These are phyloP conservation scores for Microtus richardsoni DNA, from an alignment of 2,113 vertebrate genomes.

Conservation along the genomic window DNA sequence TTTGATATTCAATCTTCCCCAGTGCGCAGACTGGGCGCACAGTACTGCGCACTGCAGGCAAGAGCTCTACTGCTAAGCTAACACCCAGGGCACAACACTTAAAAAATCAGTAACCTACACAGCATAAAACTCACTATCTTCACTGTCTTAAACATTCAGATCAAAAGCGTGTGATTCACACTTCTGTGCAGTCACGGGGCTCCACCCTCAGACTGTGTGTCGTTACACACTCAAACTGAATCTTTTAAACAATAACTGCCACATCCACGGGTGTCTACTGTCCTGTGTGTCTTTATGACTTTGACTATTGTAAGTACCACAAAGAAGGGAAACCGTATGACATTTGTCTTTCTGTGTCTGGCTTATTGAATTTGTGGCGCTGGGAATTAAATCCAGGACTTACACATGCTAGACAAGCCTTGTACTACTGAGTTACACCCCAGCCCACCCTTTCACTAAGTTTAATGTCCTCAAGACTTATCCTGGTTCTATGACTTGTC, in stretches of 20 bases:
- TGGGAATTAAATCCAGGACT: background rate
- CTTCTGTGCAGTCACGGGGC: background rate
- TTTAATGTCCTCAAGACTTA: background rate
- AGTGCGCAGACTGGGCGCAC: background rate
- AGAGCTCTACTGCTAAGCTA: background rate
- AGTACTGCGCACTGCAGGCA: no score
- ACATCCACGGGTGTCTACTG: background rate
- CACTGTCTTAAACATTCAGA: background rate
- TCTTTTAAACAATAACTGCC: background rate
- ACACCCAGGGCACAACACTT: background rate
- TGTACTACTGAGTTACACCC: background rate
- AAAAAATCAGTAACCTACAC: background rate
- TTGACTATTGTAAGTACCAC: background rate
- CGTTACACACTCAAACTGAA: background rate
- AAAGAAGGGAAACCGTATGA: background rate
- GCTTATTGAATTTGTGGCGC: background rate
- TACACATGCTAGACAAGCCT: background rate
- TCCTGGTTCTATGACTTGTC: rapidly evolving
- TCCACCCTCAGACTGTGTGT: background rate
- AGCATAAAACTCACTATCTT: background rate
- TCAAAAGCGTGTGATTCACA: background rate
- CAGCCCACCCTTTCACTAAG: background rate
- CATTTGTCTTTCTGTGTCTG: background rate
- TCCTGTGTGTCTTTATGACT: background rate
- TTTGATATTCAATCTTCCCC: background rate